Evolutionary conservation across 2,113 vertebrate genomes (phyloP), one percentile per base, ranked within the genome.

Genomic region (Neopipo cinnamomea): DNA sequence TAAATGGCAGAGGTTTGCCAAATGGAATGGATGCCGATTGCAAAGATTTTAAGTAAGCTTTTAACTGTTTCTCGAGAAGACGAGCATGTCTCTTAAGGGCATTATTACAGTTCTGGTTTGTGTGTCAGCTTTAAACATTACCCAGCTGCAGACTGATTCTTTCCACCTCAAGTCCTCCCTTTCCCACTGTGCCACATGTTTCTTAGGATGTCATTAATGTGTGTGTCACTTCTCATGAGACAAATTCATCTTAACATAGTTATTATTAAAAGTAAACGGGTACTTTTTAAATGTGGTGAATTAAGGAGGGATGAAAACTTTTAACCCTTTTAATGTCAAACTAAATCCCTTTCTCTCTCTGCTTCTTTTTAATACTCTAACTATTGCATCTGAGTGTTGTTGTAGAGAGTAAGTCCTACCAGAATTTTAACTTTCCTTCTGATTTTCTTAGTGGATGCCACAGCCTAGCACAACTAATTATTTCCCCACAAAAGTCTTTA

Each of bases 21-120:
- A 99, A 99, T 81, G 99, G 99, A 98, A 99, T 99, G 98, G 99
- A 99, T 97, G 98, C 98, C 89, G 99, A 99, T 98, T 99, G 99
- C 98, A 99, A 99, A 98, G 99, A 99, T 97, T 99, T 99, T 98
- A 99, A 99, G 99, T 99, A 99, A 98, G 98, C 96, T 93, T 98
- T 98, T 97, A 96, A 97, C 91, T 95, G 87, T 97, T 98, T 98
- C 88, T 98, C 77, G 27, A 97, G 95, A 97, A 97, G 93, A 94
- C 95, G 1, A 97, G 82, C 87, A 21, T 97, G 90, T 97, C 83
- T 97, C 85, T 98, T 93, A 89, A 98, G 93, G 93, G 93, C 95
- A 82, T 95, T 96, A 89, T 88, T 95, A 78, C 65, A 93, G 15
- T 95, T 85, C 78, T 94, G 96, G 79, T 93, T 96, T 89, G 91